Evolutionary conservation across 1,140 invertebrate genomes (phyloP), one percentile per base, ranked within the genome.

Genomic region (Heliconius hermathena): DNA sequence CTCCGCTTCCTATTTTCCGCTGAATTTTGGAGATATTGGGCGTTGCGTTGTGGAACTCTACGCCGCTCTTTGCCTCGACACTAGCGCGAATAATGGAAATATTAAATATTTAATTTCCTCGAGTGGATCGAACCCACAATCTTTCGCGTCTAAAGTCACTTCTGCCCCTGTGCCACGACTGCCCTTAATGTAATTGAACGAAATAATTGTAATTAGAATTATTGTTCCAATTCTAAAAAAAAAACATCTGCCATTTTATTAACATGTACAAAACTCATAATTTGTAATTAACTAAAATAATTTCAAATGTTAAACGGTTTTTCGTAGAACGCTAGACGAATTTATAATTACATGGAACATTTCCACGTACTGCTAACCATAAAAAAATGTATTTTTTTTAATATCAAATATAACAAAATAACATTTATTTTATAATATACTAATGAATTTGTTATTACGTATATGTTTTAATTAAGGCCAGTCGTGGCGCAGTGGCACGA

Each of bases 241-340:
- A 66, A 66, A 66, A 66, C 60, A 66, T 66, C 60, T 66, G 60
- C 60, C 60, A 29, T 66, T 66, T 66, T 18, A 66, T 66, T 29
- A 66, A 29, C 60, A 22, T 29, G 60, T 29, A 66, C 60, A 29
- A 57, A 66, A 66, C 60, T 29, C 60, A 66, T 66, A 66, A 66
- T 66, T 66, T 66, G 60, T 26, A 66, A 66, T 66, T 66, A 66
- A 66, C 60, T 6, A 66, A 66, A 66, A 66, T 66, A 66, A 66
- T 66, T 66, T 29, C 22, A 26, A 66, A 66, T 66, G 3, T 26
- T 66, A 66, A 66, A 66, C 60, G 22, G 20, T 29, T 66, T 66
- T 66, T 66, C 60, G 60, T 66, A 29, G 60, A 66, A 66, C 22
- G 22, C 22, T 66, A 66, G 13, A 26, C 60, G 60, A 66, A 66